phyloP scores from a whole-genome alignment of 2,888 invertebrate species.

The Dolomedes plantarius region DNA sequence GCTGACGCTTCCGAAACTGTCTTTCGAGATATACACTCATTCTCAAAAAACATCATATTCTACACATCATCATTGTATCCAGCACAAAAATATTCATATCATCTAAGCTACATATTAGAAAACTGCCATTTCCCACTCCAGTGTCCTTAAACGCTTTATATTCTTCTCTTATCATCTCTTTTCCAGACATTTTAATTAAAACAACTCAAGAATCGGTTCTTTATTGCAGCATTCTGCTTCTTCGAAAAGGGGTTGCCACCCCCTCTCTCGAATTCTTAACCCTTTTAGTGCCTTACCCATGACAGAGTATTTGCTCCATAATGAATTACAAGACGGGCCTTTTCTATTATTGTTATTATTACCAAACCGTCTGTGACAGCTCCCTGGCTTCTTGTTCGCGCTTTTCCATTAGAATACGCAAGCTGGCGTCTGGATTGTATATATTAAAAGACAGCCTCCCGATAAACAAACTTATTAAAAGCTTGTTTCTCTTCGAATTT shows the following conservation, averaged over 20 bases:
- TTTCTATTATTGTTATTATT: conserved; percentile 68
- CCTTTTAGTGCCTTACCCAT: conserved; percentile 46
- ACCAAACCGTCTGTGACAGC: conserved; percentile 33
- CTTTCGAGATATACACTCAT: no score
- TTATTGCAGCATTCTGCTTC: conserved; percentile 14
- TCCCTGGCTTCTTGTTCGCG: conserved; percentile 34
- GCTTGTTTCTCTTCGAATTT: conserved; percentile 62
- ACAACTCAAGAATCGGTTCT: conserved; percentile 16
- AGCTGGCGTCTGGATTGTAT: conserved; percentile 29
- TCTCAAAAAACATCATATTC: not conserved
- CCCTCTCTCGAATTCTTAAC: conserved; percentile 45
- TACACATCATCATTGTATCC: not conserved
- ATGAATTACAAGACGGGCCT: conserved; percentile 64
- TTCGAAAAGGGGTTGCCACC: not conserved
- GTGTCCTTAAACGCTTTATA: not conserved
- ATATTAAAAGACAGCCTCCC: conserved; percentile 54
- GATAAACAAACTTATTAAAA: conserved; percentile 70
- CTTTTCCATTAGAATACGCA: conserved; percentile 12
- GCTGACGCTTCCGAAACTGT: no score
- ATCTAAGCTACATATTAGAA: not conserved
- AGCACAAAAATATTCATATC: not conserved
- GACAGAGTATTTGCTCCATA: conserved; percentile 63
- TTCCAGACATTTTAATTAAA: conserved; percentile 18
- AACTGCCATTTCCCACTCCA: not conserved
- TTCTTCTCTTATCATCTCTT: conserved; percentile 7